A percentile compares a stretch with the other conserved stretches of the same genome.
Conservation (phyloP, 2,797 vertebrate genomes). For the Myripristis jacobus region DNA sequence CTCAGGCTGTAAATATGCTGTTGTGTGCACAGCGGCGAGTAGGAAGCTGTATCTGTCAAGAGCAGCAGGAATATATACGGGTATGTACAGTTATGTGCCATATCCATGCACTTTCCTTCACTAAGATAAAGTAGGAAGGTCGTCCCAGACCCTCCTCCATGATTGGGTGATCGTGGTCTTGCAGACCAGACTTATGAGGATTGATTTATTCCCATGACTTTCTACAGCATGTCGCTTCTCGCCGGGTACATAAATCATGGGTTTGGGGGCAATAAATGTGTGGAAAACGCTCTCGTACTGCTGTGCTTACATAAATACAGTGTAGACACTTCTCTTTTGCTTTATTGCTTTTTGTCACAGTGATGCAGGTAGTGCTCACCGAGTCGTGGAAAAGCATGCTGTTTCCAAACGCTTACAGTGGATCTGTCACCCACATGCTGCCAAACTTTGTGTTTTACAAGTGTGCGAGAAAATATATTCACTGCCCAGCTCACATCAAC, state of each 20-base stretch:
- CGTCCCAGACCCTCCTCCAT: constrained; percentile 5
- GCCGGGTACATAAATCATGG: constrained; percentile 49
- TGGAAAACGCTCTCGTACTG: constrained; percentile 40
- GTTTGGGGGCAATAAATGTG: constrained; percentile 37
- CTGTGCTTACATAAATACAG: constrained; percentile 50
- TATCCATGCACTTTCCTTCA: constrained; percentile 21
- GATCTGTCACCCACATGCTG: constrained; percentile 31
- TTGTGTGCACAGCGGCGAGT: constrained; percentile 16
- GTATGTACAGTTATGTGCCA: background rate
- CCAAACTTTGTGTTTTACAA: constrained; percentile 17
- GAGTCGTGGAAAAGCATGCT: constrained; percentile 55
- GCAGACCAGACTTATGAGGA: constrained; percentile 9
- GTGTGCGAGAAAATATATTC: background rate
- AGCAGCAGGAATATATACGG: background rate
- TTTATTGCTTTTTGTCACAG: constrained; percentile 60
- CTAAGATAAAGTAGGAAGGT: constrained; percentile 28
- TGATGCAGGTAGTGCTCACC: constrained; percentile 32
- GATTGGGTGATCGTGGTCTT: constrained; percentile 21
- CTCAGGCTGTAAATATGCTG: constrained; percentile 45
- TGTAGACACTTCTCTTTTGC: constrained; percentile 38
- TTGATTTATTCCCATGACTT: constrained; percentile 43
- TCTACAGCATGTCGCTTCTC: background rate
- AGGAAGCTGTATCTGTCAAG: constrained; percentile 24
- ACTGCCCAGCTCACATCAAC: background rate
- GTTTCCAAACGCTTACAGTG: constrained; percentile 44